Evolutionary conservation across 2,888 invertebrate genomes (phyloP).

Genomic region (Crocallis elinguaria): DNA sequence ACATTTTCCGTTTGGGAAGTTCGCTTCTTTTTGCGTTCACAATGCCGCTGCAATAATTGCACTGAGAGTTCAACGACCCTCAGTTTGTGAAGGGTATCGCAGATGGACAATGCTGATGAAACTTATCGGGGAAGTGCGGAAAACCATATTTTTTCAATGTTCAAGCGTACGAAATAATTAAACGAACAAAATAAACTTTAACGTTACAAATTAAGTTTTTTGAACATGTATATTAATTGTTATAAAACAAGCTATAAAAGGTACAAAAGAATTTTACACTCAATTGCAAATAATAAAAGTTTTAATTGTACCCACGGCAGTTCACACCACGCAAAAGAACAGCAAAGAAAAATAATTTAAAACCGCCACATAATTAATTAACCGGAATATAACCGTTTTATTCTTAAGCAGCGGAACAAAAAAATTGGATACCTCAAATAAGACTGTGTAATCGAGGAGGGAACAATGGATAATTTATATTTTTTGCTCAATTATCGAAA

Average conservation of each 20-base stretch:
- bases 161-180: neutral
- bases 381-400: conserved; percentile 17
- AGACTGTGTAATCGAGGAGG: conserved; percentile 26
- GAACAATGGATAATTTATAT: conserved; percentile 58
- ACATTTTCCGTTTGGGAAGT: neutral
- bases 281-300: neutral
- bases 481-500: conserved; percentile 63
- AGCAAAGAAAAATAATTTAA: conserved; percentile 8
- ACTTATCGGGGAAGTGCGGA: conserved; percentile 2
- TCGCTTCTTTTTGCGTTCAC: neutral
- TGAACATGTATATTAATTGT: no score
- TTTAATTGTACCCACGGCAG: neutral
- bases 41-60: conserved; percentile 12
- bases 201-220: no score
- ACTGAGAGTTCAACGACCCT: conserved; percentile 10
- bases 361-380: conserved; percentile 12
- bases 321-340: neutral
- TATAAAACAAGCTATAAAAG: neutral
- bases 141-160: conserved; percentile 2
- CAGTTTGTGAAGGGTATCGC: conserved; percentile 7
- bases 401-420: conserved; percentile 13
- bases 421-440: conserved; percentile 18
- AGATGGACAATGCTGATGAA: conserved; percentile 10
- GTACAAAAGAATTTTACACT: neutral
- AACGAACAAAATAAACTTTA: no score